Base-by-base conservation (phyloP, 2,797 vertebrate species). In the Pseudochirops corinnae region DNA sequence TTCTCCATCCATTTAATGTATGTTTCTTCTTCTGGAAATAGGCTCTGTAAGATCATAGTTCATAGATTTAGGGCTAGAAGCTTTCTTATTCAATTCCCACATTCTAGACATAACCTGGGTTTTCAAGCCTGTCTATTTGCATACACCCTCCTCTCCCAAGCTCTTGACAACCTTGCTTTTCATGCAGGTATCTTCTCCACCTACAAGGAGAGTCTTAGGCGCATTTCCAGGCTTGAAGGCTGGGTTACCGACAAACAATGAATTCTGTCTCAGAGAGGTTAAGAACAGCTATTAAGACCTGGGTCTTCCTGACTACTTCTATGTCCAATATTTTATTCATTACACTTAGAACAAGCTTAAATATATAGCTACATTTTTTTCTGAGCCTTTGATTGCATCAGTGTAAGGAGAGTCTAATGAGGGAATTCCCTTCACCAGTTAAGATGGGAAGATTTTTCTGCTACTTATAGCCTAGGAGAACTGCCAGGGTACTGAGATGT, bases 21-120 rank as follows among this genome's bases (percentile, higher is more conserved):
- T 52, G 39, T 93, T 96, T 97, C 92, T 56, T 94, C 92, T 90
- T 56, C 6, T 26, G 0, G 95, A 55, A 33, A 55, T 5, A 55
- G 90, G 16, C 28, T 53, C 28, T 50, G 87, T 93, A 26, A 31
- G 9, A 50, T 12, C 39, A 24, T 21, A 39, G n/a, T 39, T 39
- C 18, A 74, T 74, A 87, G 74, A 82, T 26, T 82, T 46, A 82
- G 67, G 62, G 31, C 5, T 82, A 39, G 6, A 39, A 3, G n/a
- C 67, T 24, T 9, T 82, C 7, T 26, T 10, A n/a, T 74, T 50
- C 67, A 82, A 46, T 7, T 82, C 5, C 21, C 18, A 50, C 21
- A 87, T 50, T 87, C 39, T 26, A 82, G 0, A 0, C 24, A 2
- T 46, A 74, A 74, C 18, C 5, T 74, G 67, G n/a, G 16, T n/a